Base-by-base conservation (phyloP, 2,113 vertebrate species). In the Lasiurus cinereus region DNA sequence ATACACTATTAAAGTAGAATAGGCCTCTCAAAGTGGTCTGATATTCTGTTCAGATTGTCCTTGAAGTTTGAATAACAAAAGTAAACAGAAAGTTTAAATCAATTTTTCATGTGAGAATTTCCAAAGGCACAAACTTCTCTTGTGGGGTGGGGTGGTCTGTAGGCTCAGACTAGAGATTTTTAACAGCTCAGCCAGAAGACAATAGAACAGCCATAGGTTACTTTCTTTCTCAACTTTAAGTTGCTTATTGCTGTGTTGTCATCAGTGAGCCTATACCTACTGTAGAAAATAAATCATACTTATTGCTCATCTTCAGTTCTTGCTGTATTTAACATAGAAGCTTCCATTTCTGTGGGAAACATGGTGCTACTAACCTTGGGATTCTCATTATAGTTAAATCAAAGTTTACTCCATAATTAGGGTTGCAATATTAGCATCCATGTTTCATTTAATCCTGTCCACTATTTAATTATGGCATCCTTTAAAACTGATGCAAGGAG, bases 371-470 rank as follows among this genome's bases (percentile, higher is more conserved):
- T 90, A 96, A 93, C 91, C 87, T 96, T 67, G 90, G 56, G 50
- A 90, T 93, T 82, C 31, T 94, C n/a, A 83, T 78, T 89, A 89
- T 92, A 95, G 90, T 97, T 98, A 94, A 95, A 98, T 93, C 36
- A 96, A 85, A 79, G 27, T 87, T 96, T 64, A 84, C 33, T 73
- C 89, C 46, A 76, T 93, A 95, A 96, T 93, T 77, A 96, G 83
- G 87, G 46, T 39, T 95, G 83, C 96, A 50, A 77, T 93, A 96
- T 95, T 95, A 93, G 66, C 72, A 96, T 92, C 91, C 70, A 10
- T 22, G 39, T 69, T 94, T 59, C 64, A 89, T 50, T 91, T 89
- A 84, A 91, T 93, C 4, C 31, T 91, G 14, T 43, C 21, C 27
- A 67, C 14, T 80, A 52, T 64, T 82, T 88, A 89, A 85, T 54